Conservation (phyloP, 1,140 invertebrate genomes). For the Pseudobourletiella spinata region DNA sequence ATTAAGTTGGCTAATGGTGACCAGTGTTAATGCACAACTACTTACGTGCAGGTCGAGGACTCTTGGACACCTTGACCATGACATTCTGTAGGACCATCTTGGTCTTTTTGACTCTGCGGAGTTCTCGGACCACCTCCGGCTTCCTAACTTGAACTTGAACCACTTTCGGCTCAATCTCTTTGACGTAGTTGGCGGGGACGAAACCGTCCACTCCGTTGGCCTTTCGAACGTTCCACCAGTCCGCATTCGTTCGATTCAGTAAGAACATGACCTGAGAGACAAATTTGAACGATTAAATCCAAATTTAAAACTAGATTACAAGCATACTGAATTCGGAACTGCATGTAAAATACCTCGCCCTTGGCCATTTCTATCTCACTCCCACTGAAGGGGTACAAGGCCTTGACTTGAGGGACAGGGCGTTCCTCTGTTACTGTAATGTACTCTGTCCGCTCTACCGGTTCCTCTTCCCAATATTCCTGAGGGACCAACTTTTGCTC, state of each 20-base stretch:
- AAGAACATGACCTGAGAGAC: conserved; percentile 67
- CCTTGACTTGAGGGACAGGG: conserved; percentile 76
- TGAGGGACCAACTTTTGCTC: conserved; percentile 66
- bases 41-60: conserved; percentile 38
- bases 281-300: conserved; percentile 2
- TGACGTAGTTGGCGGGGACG: conserved; percentile 94
- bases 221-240: conserved; percentile 97
- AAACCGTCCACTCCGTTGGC: conserved; percentile 86
- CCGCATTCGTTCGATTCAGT: conserved; percentile 86
- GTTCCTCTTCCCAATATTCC: conserved; percentile 84
- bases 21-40: background rate
- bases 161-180: conserved; percentile 78
- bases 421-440: conserved; percentile 75
- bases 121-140: conserved; percentile 69
- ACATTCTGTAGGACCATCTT: conserved; percentile 78
- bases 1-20: background rate
- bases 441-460: conserved; percentile 72
- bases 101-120: conserved; percentile 79
- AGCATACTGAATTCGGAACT: background rate
- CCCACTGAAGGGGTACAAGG: conserved; percentile 80
- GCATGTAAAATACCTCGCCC: conserved; percentile 60
- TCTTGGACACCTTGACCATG: conserved; percentile 46
- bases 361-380: conserved; percentile 89
- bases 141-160: conserved; percentile 69
- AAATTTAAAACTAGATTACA: too few species aligned